Conservation (phyloP, 2,797 vertebrate species). For the Dermochelys coriacea region DNA sequence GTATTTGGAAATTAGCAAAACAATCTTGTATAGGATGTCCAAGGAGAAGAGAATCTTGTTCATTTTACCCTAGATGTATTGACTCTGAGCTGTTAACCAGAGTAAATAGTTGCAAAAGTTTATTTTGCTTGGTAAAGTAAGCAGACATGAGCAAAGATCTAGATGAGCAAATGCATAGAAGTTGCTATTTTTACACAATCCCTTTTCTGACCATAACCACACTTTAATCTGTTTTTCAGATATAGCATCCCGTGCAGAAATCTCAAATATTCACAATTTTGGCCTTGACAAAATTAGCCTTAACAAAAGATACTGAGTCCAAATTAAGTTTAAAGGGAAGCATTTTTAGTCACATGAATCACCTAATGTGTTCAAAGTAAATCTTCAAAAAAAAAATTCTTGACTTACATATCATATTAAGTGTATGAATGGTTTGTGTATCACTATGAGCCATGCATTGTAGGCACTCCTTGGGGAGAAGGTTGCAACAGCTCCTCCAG, state of each 20-base stretch:
- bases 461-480: too few species aligned
- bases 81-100: constrained; percentile 13
- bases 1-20: constrained; percentile 9
- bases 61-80: constrained; percentile 34
- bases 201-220: constrained; percentile 55
- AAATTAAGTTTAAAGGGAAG: background rate
- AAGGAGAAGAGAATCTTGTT: constrained; percentile 20
- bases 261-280: constrained; percentile 25
- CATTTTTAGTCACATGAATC: background rate
- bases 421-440: too few species aligned
- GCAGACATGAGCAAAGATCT: constrained; percentile 56
- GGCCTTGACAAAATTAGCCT: background rate
- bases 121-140: constrained; percentile 74
- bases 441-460: too few species aligned
- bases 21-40: constrained; percentile 15
- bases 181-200: constrained; percentile 45
- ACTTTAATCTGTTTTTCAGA: constrained; percentile 55
- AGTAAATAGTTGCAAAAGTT: constrained; percentile 18
- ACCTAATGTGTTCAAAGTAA: background rate
- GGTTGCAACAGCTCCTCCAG: too few species aligned
- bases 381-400: background rate
- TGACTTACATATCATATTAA: background rate
- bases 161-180: constrained; percentile 61
- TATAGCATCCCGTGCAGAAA: constrained; percentile 48
- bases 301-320: background rate